Evolutionary conservation across 1,140 invertebrate genomes (phyloP), one percentile per base, ranked within the genome.

Genomic region (Protaetia brevitarsis): DNA sequence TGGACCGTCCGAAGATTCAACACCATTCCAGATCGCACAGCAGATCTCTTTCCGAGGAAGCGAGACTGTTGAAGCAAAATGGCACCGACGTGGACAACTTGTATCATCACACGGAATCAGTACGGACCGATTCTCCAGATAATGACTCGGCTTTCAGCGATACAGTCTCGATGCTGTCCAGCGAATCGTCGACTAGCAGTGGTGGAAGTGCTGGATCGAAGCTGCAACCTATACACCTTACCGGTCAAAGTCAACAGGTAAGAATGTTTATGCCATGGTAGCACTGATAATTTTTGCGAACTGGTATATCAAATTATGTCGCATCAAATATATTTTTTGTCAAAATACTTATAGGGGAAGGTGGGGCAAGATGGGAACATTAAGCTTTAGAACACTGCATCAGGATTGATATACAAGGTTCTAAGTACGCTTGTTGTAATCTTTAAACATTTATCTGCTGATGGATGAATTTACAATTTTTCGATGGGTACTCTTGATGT

Each of bases 61-160:
- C 75, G 16, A 73, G 78, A 70, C 16, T 51, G n/a, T n/a, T n/a
- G 57, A 82, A 81, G 70, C 69, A 78, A 64, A 78, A 77, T 65
- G 66, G 73, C 11, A 70, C 71, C 11, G 75, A 77, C 59, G 70
- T 66, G 16, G 73, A 75, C 63, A 23, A 74, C 45, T 51, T 73
- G 28, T 79, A 79, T 67, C n/a, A n/a, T n/a, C 41, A 51, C 19
- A 23, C 16, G 19, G 78, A 80, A 71, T 70, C 72, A 13, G 71
- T 68, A 30, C 84, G 94, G 65, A 95, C 94, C 1, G 93, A 95
- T 71, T 95, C 93, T 68, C 94, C 94, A n/a, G 96, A 98, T 80
- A 97, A 96, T 80, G 96, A 98, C 81, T 98, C 95, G 19, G 96
- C 95, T 3, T 98, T 97, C 79, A 96, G 94, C 69, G 96, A 98